A percentile compares a stretch with the other conserved stretches of the same genome.
Evolutionary conservation across 2,888 invertebrate species (phyloP).

Genomic region (Ectropis crepuscularia): DNA sequence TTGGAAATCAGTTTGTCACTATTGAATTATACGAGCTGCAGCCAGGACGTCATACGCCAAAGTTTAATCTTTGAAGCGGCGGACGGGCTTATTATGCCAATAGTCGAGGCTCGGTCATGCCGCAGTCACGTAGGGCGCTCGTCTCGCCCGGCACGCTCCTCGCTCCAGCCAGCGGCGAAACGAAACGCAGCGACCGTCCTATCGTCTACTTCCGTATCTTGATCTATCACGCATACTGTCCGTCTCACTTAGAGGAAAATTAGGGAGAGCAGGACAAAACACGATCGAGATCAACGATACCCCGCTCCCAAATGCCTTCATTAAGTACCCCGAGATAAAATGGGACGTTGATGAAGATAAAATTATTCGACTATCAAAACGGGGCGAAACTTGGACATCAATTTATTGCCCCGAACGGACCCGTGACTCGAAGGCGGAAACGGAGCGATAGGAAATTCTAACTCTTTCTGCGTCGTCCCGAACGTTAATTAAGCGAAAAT

Average conservation of each 20-base stretch:
- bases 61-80: constrained; percentile 80
- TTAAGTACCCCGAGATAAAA: constrained; percentile 60
- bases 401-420: constrained; percentile 72
- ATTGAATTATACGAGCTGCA: constrained; percentile 81
- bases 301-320: constrained; percentile 55
- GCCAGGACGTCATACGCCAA: constrained; percentile 78
- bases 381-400: constrained; percentile 68
- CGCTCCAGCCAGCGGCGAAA: constrained; percentile 38
- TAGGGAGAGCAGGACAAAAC: no score
- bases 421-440: constrained; percentile 68
- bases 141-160: constrained; percentile 41
- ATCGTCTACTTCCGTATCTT: no score
- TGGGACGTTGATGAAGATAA: constrained; percentile 68
- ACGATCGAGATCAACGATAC: neutral
- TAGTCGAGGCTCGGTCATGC: constrained; percentile 73
- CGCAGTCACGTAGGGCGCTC: constrained; percentile 69
- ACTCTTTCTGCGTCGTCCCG: constrained; percentile 72
- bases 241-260: no score
- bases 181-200: constrained; percentile 31
- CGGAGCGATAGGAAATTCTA: constrained; percentile 66
- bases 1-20: constrained; percentile 81
- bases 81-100: constrained; percentile 81
- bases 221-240: no score
- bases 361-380: constrained; percentile 77
- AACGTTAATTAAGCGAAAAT: constrained; percentile 83